Evolutionary conservation across 2,888 invertebrate species (phyloP), one percentile per base, ranked within the genome.

Genomic region (Sarcophaga rosellei): DNA sequence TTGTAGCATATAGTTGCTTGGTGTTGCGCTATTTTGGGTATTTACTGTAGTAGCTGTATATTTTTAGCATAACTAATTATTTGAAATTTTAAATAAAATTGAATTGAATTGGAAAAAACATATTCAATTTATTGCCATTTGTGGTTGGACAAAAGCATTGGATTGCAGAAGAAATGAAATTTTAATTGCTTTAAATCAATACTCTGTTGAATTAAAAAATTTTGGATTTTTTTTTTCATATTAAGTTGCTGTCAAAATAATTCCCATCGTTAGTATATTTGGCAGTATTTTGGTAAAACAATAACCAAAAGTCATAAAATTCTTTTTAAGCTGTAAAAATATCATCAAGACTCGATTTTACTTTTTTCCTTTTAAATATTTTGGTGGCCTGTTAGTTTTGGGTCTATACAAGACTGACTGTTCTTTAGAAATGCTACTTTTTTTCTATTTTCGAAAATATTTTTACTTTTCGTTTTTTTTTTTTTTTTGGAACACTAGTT

Each of bases 301-400:
- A 91, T 91, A 90, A 91, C 89, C 89, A 89, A 90, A 90, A 89
- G 91, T 92, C 91, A 91, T 91, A 91, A 91, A 91, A 92, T 90
- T 90, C 91, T 90, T 91, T 91, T 91, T 92, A 92, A 91, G 91
- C 91, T 92, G 92, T 91, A 92, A 91, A 91, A 91, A 90, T 91
- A 92, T 92, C 91, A 92, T 92, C 91, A 91, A 90, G 86, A 78
- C 68, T 83, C 73, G 59, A 68, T 69, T 73, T 61, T 20, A 15
- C 21, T 8, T 61, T 61, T 62, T 47, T 68, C 59, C 68, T 2
- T 45, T 44, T 47, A 53, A 5, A n/a, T 73, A 20, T 66, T 62
- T 63, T 62, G 15, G 62, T 68, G 62, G 15, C n/a, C 65, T 79
- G 57, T 15, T 78, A 35, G 59, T 68, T 66, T 53, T 53, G 4